A percentile compares a stretch with the other conserved stretches of the same genome.
Conservation (phyloP, 2,797 vertebrate species). For the Mycteria americana region DNA sequence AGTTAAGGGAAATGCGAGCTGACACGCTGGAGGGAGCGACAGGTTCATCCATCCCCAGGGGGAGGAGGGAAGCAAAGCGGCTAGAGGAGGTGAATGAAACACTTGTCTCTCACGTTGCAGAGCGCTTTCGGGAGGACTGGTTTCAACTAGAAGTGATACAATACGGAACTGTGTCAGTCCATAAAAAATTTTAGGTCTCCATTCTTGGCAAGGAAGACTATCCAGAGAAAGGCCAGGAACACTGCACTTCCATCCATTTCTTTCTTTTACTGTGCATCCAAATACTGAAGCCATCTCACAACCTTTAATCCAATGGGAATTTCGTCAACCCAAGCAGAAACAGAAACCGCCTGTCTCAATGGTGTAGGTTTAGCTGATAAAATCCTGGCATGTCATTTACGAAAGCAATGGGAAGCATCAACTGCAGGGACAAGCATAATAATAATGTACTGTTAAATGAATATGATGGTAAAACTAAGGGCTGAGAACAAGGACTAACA, state of each 20-base stretch:
- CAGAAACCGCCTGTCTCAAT: not conserved
- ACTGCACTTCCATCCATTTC: not conserved
- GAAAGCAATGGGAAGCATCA: not conserved
- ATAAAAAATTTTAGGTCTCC: not conserved
- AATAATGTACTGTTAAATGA: not conserved
- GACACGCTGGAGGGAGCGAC: not conserved
- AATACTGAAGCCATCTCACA: not conserved
- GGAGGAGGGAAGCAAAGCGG: not conserved
- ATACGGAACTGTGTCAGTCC: not conserved
- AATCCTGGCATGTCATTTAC: not conserved
- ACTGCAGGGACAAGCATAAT: accelerated
- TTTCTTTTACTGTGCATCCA: not conserved
- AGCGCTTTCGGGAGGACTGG: accelerated
- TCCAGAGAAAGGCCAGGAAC: not conserved
- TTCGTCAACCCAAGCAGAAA: not conserved
- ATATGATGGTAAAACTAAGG: not conserved
- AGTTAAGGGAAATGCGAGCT: not conserved
- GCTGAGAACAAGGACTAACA: not conserved
- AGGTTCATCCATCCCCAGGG: not conserved
- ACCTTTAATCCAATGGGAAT: not conserved
- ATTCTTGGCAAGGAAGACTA: not conserved
- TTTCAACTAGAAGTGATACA: not conserved
- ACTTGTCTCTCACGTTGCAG: not conserved
- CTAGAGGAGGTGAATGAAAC: not conserved
- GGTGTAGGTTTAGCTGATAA: not conserved